phyloP scores from a whole-genome alignment of 2,113 vertebrate genomes.

The Gracilinanus agilis region DNA sequence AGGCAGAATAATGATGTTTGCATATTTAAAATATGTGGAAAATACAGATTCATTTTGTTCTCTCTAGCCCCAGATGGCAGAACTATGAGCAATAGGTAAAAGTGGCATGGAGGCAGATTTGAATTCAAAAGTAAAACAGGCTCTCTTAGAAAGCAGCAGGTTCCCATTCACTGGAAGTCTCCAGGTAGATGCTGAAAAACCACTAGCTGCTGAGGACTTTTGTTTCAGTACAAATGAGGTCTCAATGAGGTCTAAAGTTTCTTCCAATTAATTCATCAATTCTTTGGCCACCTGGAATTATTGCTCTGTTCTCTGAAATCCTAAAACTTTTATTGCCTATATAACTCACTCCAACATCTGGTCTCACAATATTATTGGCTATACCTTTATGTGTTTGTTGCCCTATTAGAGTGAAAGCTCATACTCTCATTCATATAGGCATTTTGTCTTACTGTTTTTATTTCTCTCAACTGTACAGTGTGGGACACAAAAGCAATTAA shows the following conservation, averaged over 20 bases:
- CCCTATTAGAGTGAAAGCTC: background rate
- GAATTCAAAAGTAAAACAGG: background rate
- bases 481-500: background rate
- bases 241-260: background rate
- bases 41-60: background rate
- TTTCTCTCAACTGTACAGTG: background rate
- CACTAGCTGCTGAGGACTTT: background rate
- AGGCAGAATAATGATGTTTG: background rate
- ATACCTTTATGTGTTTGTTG: background rate
- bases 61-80: background rate
- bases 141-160: background rate
- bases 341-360: background rate
- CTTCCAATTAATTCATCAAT: background rate
- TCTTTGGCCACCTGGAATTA: background rate
- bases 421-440: background rate
- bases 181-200: background rate
- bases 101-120: background rate
- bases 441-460: background rate
- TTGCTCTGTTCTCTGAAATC: background rate
- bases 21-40: background rate
- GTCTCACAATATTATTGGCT: background rate
- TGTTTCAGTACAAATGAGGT: background rate
- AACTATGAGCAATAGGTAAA: background rate
- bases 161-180: background rate
- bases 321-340: background rate